Conservation (phyloP, 1,140 invertebrate genomes). For the Drosophila setifemur region DNA sequence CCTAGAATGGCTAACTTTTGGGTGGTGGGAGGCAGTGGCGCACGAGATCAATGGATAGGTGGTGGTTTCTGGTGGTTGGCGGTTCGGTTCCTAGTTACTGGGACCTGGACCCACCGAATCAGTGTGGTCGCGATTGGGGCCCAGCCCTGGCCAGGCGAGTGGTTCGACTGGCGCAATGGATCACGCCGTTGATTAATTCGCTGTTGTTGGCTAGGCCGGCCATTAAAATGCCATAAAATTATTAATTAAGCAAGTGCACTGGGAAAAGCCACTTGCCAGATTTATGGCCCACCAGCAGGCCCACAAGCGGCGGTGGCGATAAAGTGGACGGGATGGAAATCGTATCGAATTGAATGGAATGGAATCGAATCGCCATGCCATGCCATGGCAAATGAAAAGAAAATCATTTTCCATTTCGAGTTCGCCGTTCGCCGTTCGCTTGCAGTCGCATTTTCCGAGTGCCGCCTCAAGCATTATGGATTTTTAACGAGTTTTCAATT, state of each 20-base stretch:
- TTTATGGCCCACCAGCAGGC: conserved; percentile 46
- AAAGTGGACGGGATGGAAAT: conserved; percentile 18
- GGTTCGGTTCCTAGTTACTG: too few species aligned
- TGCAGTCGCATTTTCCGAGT: conserved; percentile 36
- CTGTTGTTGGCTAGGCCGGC: conserved; percentile 59
- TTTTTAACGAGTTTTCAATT: conserved; percentile 82
- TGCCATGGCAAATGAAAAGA: conserved; percentile 6
- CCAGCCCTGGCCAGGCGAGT: conserved; percentile 1
- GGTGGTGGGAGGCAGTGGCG: conserved; percentile 3
- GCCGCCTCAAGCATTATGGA: conserved; percentile 78
- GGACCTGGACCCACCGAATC: neutral
- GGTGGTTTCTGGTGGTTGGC: neutral
- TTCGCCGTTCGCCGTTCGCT: neutral
- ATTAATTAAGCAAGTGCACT: conserved; percentile 80
- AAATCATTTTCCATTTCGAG: conserved; percentile 1
- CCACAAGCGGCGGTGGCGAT: conserved; percentile 33
- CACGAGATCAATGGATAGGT: conserved; percentile 62
- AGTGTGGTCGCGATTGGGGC: neutral
- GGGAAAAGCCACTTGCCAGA: conserved; percentile 71
- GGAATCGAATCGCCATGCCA: conserved; percentile 1
- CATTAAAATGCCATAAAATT: conserved; percentile 82
- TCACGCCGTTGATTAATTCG: conserved; percentile 67
- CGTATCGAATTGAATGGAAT: conserved; percentile 2
- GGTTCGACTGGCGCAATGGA: conserved; percentile 35
- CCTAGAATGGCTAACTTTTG: conserved; percentile 68